Conservation (phyloP, 2,888 invertebrate species). For the Micoletzkya japonica region DNA sequence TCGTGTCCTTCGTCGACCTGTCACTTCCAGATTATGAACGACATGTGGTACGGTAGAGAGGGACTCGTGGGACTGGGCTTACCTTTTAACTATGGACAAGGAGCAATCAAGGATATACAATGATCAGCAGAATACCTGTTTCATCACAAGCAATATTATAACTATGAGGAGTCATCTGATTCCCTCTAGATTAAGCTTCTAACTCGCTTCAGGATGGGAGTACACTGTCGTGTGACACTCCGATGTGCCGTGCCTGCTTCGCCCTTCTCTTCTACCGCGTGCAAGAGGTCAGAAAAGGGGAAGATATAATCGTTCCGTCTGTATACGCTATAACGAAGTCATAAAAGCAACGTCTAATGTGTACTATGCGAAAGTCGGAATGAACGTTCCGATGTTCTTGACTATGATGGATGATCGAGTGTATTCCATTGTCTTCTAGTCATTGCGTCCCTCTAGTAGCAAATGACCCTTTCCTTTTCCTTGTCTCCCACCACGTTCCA, state of each 20-base stretch:
- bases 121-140: too few relatives aligned
- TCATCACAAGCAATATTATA: too few relatives aligned
- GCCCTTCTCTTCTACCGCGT: slow-evolving; percentile 48
- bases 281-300: slow-evolving; percentile 49
- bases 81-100: too few relatives aligned
- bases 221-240: slow-evolving; percentile 45
- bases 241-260: slow-evolving; percentile 56
- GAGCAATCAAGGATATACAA: too few relatives aligned
- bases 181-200: background rate
- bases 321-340: too few relatives aligned
- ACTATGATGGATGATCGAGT: background rate
- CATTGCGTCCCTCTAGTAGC: background rate
- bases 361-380: too few relatives aligned
- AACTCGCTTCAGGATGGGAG: slow-evolving; percentile 42
- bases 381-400: background rate
- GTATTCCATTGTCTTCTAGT: background rate
- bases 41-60: slow-evolving; percentile 1
- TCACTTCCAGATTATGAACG: slow-evolving; percentile 27
- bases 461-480: background rate
- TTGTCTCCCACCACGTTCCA: background rate
- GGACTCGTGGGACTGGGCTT: background rate
- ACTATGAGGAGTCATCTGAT: too few relatives aligned
- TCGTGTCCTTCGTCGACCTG: slow-evolving; percentile 57
- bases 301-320: too few relatives aligned
- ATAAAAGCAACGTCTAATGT: too few relatives aligned